Base-by-base conservation (phyloP, 2,113 vertebrate genomes). In the Platichthys stellatus region DNA sequence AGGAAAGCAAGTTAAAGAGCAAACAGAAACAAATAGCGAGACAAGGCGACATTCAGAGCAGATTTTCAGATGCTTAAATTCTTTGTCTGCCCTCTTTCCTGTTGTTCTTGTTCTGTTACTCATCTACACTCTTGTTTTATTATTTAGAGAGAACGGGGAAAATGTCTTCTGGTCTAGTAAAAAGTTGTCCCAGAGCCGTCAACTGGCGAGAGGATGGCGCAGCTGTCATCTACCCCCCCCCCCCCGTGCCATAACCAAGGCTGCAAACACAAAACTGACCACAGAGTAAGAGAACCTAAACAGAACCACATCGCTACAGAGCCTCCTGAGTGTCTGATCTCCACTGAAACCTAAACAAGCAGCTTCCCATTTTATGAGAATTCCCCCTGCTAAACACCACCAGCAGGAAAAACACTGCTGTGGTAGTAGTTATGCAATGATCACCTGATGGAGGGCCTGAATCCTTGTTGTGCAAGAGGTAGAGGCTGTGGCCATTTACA, bases 1-100 rank as follows among this genome's bases (percentile, higher is more conserved):
- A 63, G 31, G 43, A 45, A 47, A 80, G 54, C 20, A 78, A 64
- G n/a, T 15, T 11, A 60, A 45, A 53, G 17, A 21, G 20, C 5
- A 43, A 40, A 59, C 15, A 59, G 6, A 17, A 26, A 31, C 28
- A 35, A 17, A 61, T 7, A 8, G 18, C 14, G 59, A 71, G 45
- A 70, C 38, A 38, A 23, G 60, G 51, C 4, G 38, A 35, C 23
- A 45, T 21, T 18, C 24, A 75, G 58, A 54, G 49, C 75, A 56
- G 72, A 65, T 70, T 81, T 72, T 68, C 58, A 68, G 60, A 77
- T 31, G 64, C 71, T 63, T 43, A 63, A 76, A 57, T 60, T 35
- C 59, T 65, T 81, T 20, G 72, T 80, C 76, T 86, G 77, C 58
- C 28, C 63, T 65, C 69, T 80, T 88, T 86, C 77, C 82, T 85